Base-by-base conservation (phyloP, 2,113 vertebrate genomes). In the Pteruthius melanotis region DNA sequence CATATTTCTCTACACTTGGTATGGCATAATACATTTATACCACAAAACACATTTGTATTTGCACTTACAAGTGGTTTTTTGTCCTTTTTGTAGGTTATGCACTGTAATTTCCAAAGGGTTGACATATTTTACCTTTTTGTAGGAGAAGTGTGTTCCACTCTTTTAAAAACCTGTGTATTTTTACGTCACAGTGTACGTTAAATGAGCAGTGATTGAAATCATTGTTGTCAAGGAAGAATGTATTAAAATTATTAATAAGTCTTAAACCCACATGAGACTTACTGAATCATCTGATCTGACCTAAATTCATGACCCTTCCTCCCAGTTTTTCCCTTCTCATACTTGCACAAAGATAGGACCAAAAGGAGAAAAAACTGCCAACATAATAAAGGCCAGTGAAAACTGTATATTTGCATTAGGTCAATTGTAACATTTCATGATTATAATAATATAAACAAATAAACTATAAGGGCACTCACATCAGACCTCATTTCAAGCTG, bases 401-500 rank as follows among this genome's bases (percentile, higher is more conserved):
- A 97, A 92, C 54, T 69, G 66, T 79, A 78, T 80, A 77, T 97
- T 79, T 88, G 69, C 74, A 65, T 85, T 96, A 84, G 69, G 93
- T 94, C 27, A 1, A n/a, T 59, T 59, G 72, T 89, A 95, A 82
- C 47, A 68, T 92, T 97, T 95, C 87, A 83, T 87, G 93, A 97
- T 97, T 97, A 92, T 94, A 97, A 93, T 74, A 97, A 91, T 84
- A 94, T 50, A 98, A 98, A 94, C 93, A 97, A 96, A 95, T 87
- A 93, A 92, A 94, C 70, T 89, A 30, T 85, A 95, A 96, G 90
- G 95, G 90, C 96, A 95, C 93, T 97, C 94, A 59, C 94, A 97
- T 92, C 92, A 97, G 94, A 80, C 96, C 95, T 97, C 88, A 96
- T 98, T 98, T 98, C 95, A 96, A 95, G 68, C 95, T 90, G 94